These are phyloP conservation scores for Notechis scutatus DNA, from an alignment of 2,113 vertebrate species.

Conservation along the genomic window DNA sequence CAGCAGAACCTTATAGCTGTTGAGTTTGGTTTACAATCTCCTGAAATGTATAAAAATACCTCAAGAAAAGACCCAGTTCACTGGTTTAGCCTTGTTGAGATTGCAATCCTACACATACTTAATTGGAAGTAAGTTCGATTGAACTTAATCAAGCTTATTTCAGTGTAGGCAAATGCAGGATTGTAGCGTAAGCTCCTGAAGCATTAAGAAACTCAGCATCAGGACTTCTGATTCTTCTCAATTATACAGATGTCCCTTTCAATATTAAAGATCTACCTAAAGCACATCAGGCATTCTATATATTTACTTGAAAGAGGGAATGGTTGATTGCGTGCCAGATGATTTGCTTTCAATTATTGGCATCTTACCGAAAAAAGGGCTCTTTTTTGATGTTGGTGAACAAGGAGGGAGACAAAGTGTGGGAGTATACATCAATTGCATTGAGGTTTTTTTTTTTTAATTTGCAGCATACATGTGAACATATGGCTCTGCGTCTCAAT, in stretches of 20 bases:
- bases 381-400: rapidly evolving
- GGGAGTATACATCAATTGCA: constrained; percentile 16
- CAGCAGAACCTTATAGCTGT: neutral
- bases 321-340: constrained; percentile 1
- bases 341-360: constrained; percentile 11
- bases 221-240: neutral
- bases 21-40: neutral
- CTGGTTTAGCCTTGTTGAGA: neutral
- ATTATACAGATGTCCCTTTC: neutral
- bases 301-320: neutral
- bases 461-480: constrained; percentile 38
- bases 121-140: neutral
- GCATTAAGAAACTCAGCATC: neutral
- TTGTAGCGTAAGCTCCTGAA: neutral
- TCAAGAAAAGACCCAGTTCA: neutral
- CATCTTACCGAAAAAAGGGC: neutral
- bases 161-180: neutral
- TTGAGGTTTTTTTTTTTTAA: constrained; percentile 25
- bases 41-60: no score
- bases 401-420: neutral
- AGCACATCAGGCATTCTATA: neutral
- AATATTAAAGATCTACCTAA: neutral
- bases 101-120: neutral
- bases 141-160: neutral
- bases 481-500: constrained; percentile 65